Base-by-base conservation (phyloP, 1,140 invertebrate genomes). In the Dufourea novaeangliae region DNA sequence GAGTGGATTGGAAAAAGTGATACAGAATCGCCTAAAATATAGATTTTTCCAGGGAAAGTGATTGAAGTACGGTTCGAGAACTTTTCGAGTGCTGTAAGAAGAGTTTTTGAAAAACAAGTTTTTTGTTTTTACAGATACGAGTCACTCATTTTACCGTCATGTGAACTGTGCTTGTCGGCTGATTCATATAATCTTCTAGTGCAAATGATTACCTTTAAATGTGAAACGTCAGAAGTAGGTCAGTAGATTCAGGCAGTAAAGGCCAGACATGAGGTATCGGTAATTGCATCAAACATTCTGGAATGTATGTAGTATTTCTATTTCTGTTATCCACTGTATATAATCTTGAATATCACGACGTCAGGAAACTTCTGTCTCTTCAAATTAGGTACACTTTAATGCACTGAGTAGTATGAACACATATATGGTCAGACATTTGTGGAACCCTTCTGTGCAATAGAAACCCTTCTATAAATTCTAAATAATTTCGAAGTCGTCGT, bases 221-320 rank as follows among this genome's bases (percentile, higher is more conserved):
- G 46, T 50, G 46, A 50, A 50, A n/a, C 20, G 46, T 50, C n/a
- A 17, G 46, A n/a, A 50, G 6, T 50, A 50, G 46, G 46, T 50
- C 46, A 50, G 46, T 50, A 50, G 46, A 50, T 50, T 50, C 20
- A 50, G 46, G n/a, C 20, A 50, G 46, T n/a, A 50, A 50, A 50
- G 46, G 46, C 46, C 46, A 50, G 46, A 50, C 46, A 50, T 50
- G 46, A 50, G 46, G 20, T n/a, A 50, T 50, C 7, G 46, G 1
- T 54, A 54, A 54, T 54, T 25, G 25, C 52, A 1, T 54, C 22
- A 25, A 14, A 20, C 22, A 12, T 25, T 3, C 52, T 25, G 1
- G 25, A 12, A n/a, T n/a, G n/a, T 7, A 54, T 27, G 25, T 54
- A 3, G 25, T 57, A 3, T 57, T 57, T 57, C 54, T 20, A 57